Base-by-base conservation (phyloP, 2,797 vertebrate species). In the Phrynocephalus forsythii region DNA sequence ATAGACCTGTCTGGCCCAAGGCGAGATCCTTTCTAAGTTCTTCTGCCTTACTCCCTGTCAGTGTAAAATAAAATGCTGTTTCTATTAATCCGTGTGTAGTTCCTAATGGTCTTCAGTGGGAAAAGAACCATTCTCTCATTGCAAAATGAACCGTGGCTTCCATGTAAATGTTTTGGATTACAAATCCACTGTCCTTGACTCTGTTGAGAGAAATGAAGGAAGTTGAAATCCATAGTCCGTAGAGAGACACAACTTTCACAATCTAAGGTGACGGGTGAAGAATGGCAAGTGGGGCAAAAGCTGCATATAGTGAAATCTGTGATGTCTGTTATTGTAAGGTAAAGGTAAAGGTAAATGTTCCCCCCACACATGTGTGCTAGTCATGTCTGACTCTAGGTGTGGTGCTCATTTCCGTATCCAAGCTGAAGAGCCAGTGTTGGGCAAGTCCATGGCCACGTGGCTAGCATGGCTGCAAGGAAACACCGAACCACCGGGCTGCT, bases 221-320 rank as follows among this genome's bases (percentile, higher is more conserved):
- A 60, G 56, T 60, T 60, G 56, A 60, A 60, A 6, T 16, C 56
- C 15, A 60, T 18, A 20, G 15, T 63, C 4, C 4, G 18, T 56
- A 63, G 18, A 63, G 60, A 13, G 10, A 11, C 13, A 56, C 52
- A 56, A 44, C 38, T 60, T 60, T 60, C 2, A 63, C 80, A 84
- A 82, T 79, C 84, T 33, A 92, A 93, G 92, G 90, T 95, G 95
- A 89, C 79, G 91, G 92, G 90, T 95, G 95, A 89, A 83, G 91
- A 89, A 93, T 91, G 91, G 83, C 85, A 92, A 90, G 60, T 73
- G 82, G 92, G 44, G 87, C 90, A 93, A 84, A 92, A 95, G 83
- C 90, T 73, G 79, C 86, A 92, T 80, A 8, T n/a, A 85, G 91
- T 80, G 4, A 92, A 95, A 91, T 90, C 85, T 87, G 77, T 86